Base-by-base conservation (phyloP, 2,797 vertebrate genomes). In the Phataginus tricuspis region DNA sequence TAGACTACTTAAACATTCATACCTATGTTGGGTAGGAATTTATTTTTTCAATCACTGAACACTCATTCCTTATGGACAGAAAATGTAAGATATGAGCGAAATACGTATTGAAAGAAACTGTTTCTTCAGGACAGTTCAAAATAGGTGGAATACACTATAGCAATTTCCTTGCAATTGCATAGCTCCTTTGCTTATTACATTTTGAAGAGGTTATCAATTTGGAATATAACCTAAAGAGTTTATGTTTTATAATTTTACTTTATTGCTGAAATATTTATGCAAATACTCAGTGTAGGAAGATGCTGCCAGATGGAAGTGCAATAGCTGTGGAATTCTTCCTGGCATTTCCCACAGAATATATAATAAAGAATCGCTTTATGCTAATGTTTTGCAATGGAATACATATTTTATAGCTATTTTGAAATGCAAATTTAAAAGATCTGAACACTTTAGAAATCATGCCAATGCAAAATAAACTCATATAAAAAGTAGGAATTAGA, bases 191-290 rank as follows among this genome's bases (percentile, higher is more conserved):
- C 94, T 98, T 98, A 97, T 97, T 95, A 96, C 61, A 97, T 96
- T 98, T 97, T 96, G 97, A 98, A 98, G 96, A 98, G 97, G 97
- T 98, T 98, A 97, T 97, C 98, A 98, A 94, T 98, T 97, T 98
- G 97, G 97, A 98, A 98, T 98, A 98, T 97, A 98, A 98, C 78
- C 83, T 97, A 98, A 98, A 98, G 97, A 96, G 97, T 98, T 98
- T 98, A 97, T 97, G 97, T 98, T 98, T 98, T 96, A 97, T 98
- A 97, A 97, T 98, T 98, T 98, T 97, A 97, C 97, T 98, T 98
- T 98, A 98, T 98, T 98, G 98, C 90, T 72, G 98, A 98, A 98
- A 98, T 98, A 98, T 98, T 98, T 98, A 98, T 98, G 98, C 98
- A 98, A 98, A 98, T 98, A 97, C 97, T 97, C 97, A 93, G 96